Evolutionary conservation across 2,888 invertebrate genomes (phyloP).

Genomic region (Agrilus biguttatus): DNA sequence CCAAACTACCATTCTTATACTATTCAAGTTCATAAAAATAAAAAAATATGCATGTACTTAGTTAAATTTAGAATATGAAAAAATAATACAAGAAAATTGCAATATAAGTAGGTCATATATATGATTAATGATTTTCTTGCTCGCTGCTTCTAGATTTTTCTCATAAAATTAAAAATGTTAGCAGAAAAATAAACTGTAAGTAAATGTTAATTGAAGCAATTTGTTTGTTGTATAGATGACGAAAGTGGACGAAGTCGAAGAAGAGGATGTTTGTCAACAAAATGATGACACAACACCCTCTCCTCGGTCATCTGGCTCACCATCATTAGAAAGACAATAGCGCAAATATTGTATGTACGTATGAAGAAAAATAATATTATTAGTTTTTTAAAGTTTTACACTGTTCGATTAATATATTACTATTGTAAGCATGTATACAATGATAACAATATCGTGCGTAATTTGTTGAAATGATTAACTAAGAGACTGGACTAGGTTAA

Average conservation of each 20-base stretch:
- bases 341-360: not conserved
- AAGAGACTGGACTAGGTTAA: too few species aligned
- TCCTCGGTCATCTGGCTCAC: constrained; percentile 11
- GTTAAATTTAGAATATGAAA: too few species aligned
- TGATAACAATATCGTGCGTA: not conserved
- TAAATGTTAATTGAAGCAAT: not conserved
- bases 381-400: constrained; percentile 1
- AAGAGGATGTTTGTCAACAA: constrained; percentile 51
- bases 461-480: too few species aligned
- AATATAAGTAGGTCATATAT: too few species aligned
- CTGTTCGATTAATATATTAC: constrained; percentile 1
- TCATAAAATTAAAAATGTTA: not conserved
- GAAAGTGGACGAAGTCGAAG: constrained; percentile 45
- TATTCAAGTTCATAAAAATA: too few species aligned
- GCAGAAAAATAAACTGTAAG: not conserved
- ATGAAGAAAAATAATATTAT: not conserved
- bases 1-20: too few species aligned
- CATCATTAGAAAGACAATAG: constrained; percentile 7
- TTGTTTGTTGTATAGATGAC: constrained; percentile 41
- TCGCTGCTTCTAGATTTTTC: not conserved
- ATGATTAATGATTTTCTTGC: too few species aligned
- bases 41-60: too few species aligned
- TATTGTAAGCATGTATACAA: constrained; percentile 1
- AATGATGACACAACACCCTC: constrained; percentile 31
- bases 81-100: too few species aligned